Evolutionary conservation across 2,888 invertebrate genomes (phyloP).

Genomic region (Protodeltote pygarga): DNA sequence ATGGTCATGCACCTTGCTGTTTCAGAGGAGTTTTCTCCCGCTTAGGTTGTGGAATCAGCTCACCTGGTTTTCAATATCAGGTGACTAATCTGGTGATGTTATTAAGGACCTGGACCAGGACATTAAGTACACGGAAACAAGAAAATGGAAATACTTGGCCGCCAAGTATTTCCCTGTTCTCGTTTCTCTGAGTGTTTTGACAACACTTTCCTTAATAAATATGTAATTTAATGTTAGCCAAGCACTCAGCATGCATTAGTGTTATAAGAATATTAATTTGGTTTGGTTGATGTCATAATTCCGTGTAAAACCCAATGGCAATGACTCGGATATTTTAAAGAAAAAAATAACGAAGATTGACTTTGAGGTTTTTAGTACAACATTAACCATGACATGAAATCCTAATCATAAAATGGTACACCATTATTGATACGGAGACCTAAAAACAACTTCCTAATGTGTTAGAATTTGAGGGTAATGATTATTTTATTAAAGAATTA

Average conservation of each 20-base stretch:
- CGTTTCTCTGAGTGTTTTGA: no score
- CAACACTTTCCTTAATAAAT: no score
- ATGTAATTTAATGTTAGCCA: no score
- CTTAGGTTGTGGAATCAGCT: no score
- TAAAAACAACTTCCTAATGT: constrained; percentile 10
- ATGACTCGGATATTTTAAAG: not conserved
- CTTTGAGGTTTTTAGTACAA: constrained; percentile 15
- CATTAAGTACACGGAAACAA: no score
- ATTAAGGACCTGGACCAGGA: no score
- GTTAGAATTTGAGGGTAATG: constrained; percentile 7
- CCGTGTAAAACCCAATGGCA: not conserved
- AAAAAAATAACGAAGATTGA: not conserved
- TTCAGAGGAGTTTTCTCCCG: no score
- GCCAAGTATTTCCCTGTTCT: no score
- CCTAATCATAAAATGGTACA: constrained; percentile 16
- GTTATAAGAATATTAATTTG: constrained; percentile 15
- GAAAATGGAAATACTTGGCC: no score
- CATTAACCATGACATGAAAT: not conserved
- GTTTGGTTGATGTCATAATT: constrained; percentile 9
- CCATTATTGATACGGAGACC: constrained; percentile 1
- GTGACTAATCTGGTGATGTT: no score
- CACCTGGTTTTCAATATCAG: no score
- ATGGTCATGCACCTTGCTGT: no score
- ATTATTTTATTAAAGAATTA: constrained; percentile 17
- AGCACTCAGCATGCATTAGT: not conserved